phyloP scores from a whole-genome alignment of 2,888 invertebrate genomes.

The Microchrysa polita region DNA sequence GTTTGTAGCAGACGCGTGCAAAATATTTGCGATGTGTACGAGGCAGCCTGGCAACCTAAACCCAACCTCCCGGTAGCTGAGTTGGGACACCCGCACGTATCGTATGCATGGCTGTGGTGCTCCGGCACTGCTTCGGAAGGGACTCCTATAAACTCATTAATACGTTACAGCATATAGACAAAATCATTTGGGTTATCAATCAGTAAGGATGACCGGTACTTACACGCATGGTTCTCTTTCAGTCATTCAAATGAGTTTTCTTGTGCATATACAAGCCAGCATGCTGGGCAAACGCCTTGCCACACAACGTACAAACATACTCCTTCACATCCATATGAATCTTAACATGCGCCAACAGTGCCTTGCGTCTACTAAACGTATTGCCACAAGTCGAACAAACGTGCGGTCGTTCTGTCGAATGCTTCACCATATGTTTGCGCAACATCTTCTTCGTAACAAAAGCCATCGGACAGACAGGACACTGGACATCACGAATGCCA shows the following conservation, averaged over 20 bases:
- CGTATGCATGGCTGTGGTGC: too few relatives aligned
- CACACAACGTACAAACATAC: conserved; percentile 52
- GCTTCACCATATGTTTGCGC: conserved; percentile 25
- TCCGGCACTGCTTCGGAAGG: too few relatives aligned
- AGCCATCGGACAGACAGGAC: conserved; percentile 48
- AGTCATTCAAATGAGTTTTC: conserved; percentile 17
- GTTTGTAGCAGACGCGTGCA: too few relatives aligned
- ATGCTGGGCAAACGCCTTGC: conserved; percentile 52
- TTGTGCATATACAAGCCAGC: conserved; percentile 49
- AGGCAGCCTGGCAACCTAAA: too few relatives aligned
- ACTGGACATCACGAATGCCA: conserved; percentile 50
- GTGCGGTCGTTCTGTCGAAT: conserved; percentile 28
- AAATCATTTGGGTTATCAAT: too few relatives aligned
- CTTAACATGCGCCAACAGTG: conserved; percentile 51
- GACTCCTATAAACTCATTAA: too few relatives aligned
- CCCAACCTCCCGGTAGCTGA: too few relatives aligned
- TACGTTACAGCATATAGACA: too few relatives aligned
- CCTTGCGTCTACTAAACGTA: conserved; percentile 50
- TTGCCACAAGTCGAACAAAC: conserved; percentile 46
- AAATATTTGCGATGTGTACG: too few relatives aligned
- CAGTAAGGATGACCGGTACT: too few relatives aligned
- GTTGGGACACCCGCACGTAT: too few relatives aligned
- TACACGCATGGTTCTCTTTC: too few relatives aligned
- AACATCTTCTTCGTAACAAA: conserved; percentile 31
- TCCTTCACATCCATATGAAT: conserved; percentile 51